These are phyloP conservation scores for Trachelus troglodyta DNA, from an alignment of 2,888 invertebrate species.

Conservation along the genomic window DNA sequence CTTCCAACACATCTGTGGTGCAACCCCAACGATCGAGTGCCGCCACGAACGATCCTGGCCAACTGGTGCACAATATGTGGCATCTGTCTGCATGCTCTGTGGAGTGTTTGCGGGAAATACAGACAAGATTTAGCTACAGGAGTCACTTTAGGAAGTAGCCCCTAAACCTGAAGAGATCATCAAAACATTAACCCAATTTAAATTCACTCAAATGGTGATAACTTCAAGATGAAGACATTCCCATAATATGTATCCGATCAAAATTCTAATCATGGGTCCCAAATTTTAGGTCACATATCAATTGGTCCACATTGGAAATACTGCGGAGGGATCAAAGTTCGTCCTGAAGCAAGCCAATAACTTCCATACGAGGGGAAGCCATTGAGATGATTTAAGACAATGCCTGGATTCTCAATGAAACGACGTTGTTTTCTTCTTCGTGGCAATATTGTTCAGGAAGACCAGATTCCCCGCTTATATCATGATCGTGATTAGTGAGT, in stretches of 20 bases:
- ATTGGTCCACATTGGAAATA: background rate
- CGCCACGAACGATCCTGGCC: constrained; percentile 30
- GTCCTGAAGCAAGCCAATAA: background rate
- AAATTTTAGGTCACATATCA: background rate
- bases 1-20: constrained; percentile 42
- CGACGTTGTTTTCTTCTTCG: constrained; percentile 44
- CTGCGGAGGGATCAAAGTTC: background rate
- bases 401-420: constrained; percentile 30
- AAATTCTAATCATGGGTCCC: background rate
- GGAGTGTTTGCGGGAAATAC: constrained; percentile 48
- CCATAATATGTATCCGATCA: background rate
- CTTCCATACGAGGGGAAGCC: constrained; percentile 19
- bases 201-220: too few species aligned
- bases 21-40: constrained; percentile 40
- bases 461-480: constrained; percentile 24
- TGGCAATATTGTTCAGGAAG: constrained; percentile 35
- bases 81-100: constrained; percentile 42
- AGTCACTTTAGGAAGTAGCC: background rate
- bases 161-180: background rate
- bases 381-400: constrained; percentile 49
- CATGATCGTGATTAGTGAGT: constrained; percentile 41
- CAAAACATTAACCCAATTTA: too few species aligned
- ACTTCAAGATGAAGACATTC: background rate
- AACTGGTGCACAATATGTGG: constrained; percentile 43
- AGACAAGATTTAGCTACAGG: constrained; percentile 18